Base-by-base conservation (phyloP, 2,797 vertebrate species). In the Austrolebias charrua region DNA sequence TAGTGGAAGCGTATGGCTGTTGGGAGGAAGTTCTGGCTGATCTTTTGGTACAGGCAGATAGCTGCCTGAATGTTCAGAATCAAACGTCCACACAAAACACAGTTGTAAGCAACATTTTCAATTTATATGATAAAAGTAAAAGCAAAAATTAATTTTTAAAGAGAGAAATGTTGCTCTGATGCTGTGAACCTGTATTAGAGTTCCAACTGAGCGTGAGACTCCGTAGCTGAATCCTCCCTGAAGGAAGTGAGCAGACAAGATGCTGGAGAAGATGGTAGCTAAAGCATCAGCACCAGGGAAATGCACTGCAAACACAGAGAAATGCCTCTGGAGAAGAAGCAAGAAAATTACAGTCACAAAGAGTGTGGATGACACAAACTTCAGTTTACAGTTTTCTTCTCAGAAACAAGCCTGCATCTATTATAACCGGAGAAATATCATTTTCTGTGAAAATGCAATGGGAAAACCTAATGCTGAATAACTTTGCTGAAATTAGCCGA, bases 1-100 rank as follows among this genome's bases (percentile, higher is more conserved):
- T 93, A 94, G 85, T 91, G 92, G 71, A 95, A 94, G 78, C 90
- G 92, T 68, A 93, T 93, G 28, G 91, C 90, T 13, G 90, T 94
- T 15, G 89, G 91, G 24, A 95, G 89, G 80, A 95, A 94, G 86
- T 93, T 94, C 85, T 93, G 90, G n/a, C 82, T 92, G 88, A 93
- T 92, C 90, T 96, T 95, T 83, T 94, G 91, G 83, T 94, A 90
- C 63, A 98, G 90, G 85, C 84, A 93, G 75, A 93, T 91, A 42
- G 90, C 80, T 61, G 88, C 89, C 91, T 94, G 84, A 54, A 82
- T 60, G 16, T 70, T 35, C 19, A 73, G 33, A 60, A 43, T 2
- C 54, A 75, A 58, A 52, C 28, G 16, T 18, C 4, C 43, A 43
- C 9, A 52, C 4, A 55, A 14, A 33, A 2, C 11, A 66, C 56